Base-by-base conservation (phyloP, 1,140 invertebrate species). In the Eriosoma lanigerum region DNA sequence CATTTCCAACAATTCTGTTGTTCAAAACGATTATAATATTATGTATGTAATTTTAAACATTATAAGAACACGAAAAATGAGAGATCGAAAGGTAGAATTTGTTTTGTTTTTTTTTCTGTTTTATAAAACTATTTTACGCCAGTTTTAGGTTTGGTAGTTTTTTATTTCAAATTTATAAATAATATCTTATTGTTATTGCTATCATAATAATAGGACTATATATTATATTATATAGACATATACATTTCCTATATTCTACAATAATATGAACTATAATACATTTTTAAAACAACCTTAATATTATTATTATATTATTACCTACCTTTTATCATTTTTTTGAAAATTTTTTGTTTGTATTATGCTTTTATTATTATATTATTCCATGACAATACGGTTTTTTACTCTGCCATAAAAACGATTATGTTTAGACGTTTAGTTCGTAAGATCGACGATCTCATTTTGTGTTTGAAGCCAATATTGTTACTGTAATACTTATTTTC, bases 391-490 rank as follows among this genome's bases (percentile, higher is more conserved):
- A 78, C 75, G 19, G 38, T 60, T 78, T 58, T 50, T 76, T 60
- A 48, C 21, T 60, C 56, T 78, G 75, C 75, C 75, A 78, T 78
- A 44, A 78, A 78, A 58, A 62, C 13, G 21, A 78, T 46, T 78
- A 48, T 60, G 21, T 78, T 38, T n/a, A n/a, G n/a, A n/a, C n/a
- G n/a, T n/a, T 78, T 78, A 78, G 75, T 78, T 78, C 29, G 24
- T 76, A 46, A 78, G 56, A 62, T 62, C 75, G 52, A 78, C 52
- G 75, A 78, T 78, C 75, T 78, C 75, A 78, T 78, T 78, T 78
- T 78, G 44, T 60, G 54, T 78, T 38, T 60, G 75, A 78, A 78
- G 54, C 75, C 75, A 78, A 38, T 78, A 29, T 62, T 78, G 75
- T 78, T 78, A 62, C 62, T 13, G n/a, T 75, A 75, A 56, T 78